A percentile compares a stretch with the other conserved stretches of the same genome.
phyloP scores from a whole-genome alignment of 2,113 vertebrate genomes.

The Spilogale gracilis region DNA sequence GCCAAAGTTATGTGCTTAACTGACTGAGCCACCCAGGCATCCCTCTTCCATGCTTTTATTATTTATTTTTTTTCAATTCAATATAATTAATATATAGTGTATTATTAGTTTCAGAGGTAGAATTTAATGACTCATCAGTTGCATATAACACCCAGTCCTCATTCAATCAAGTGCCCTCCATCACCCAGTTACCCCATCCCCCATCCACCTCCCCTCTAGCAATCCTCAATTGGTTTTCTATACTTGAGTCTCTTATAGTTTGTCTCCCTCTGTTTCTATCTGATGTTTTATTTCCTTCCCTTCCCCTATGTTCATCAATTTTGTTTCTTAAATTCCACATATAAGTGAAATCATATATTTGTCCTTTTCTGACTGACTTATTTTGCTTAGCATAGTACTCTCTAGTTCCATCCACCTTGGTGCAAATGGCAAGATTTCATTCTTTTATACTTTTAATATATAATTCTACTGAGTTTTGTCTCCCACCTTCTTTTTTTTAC shows the following conservation, averaged over 20 bases:
- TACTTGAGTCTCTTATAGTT: background rate
- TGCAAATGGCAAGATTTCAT: background rate
- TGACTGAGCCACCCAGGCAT: background rate
- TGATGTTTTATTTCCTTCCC: background rate
- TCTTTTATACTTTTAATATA: constrained; percentile 28
- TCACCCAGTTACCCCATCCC: background rate
- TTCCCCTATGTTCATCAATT: background rate
- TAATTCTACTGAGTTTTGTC: background rate
- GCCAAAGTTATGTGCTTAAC: background rate
- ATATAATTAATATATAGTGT: background rate
- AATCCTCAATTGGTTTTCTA: background rate
- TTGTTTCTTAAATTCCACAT: background rate
- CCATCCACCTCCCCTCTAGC: background rate
- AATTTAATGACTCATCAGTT: background rate
- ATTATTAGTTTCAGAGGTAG: background rate
- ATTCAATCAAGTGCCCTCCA: background rate
- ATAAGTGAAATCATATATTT: background rate
- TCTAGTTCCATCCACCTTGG: background rate
- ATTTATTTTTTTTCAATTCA: background rate
- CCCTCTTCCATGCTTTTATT: background rate
- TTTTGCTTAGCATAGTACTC: background rate
- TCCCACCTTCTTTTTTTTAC: background rate
- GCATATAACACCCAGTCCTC: background rate
- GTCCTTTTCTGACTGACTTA: background rate
- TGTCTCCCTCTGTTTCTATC: background rate